phyloP scores from a whole-genome alignment of 2,113 vertebrate species.

The Neolamprologus fasciatus region DNA sequence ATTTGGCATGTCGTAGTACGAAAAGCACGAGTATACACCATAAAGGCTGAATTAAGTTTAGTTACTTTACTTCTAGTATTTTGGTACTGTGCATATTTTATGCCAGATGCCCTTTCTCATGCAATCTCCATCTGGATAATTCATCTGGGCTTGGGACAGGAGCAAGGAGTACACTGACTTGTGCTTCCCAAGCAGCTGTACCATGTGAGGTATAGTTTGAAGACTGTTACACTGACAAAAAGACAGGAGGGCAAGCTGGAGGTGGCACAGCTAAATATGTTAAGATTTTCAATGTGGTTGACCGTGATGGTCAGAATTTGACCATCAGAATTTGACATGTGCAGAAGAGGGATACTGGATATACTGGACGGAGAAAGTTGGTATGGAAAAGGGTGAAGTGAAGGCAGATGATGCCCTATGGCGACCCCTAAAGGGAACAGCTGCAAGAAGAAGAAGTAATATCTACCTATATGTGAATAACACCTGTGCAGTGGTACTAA shows the following conservation, averaged over 20 bases:
- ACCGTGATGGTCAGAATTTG: background rate
- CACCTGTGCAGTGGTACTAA: background rate
- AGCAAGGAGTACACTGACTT: background rate
- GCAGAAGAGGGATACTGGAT: background rate
- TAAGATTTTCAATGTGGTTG: background rate
- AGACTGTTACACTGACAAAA: background rate
- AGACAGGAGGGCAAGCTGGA: background rate
- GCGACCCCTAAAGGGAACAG: background rate
- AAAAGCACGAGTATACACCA: background rate
- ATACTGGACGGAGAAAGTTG: background rate
- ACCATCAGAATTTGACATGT: background rate
- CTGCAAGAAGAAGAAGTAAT: background rate
- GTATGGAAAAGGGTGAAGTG: background rate
- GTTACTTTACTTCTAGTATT: background rate
- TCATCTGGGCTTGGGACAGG: background rate
- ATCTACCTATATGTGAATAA: background rate
- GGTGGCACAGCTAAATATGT: background rate
- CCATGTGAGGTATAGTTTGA: background rate
- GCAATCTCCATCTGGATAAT: background rate
- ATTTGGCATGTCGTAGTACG: background rate
- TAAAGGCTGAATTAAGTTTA: background rate
- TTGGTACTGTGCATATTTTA: background rate
- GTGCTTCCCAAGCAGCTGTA: background rate
- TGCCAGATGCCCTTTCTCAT: background rate
- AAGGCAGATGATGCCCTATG: background rate